These are phyloP conservation scores for Chromoteleia sp. DNA, from an alignment of 2,888 invertebrate genomes.

Conservation along the genomic window DNA sequence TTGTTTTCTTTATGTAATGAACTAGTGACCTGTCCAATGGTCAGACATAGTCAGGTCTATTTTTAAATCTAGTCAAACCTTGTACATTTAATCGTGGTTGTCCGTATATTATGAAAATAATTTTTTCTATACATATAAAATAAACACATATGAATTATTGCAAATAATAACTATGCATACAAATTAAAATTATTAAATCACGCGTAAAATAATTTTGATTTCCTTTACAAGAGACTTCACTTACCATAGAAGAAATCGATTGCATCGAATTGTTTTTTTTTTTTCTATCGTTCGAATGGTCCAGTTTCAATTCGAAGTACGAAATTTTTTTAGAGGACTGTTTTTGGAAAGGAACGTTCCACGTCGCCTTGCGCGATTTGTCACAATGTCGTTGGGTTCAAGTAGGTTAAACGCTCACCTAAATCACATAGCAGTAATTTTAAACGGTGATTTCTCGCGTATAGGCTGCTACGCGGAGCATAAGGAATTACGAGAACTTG, in stretches of 20 bases:
- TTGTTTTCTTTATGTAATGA: too few relatives aligned
- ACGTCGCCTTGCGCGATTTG: slow-evolving; percentile 44
- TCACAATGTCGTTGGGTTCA: slow-evolving; percentile 64
- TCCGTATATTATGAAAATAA: too few relatives aligned
- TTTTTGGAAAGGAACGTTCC: slow-evolving; percentile 38
- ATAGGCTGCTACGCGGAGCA: slow-evolving; percentile 55
- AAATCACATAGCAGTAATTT: slow-evolving; percentile 76
- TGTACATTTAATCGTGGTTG: too few relatives aligned
- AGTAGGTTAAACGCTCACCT: slow-evolving; percentile 74
- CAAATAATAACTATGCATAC: too few relatives aligned
- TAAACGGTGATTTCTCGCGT: slow-evolving; percentile 72
- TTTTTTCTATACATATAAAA: too few relatives aligned
- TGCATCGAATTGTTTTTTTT: neutral
- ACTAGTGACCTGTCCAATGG: too few relatives aligned
- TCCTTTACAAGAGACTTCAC: too few relatives aligned
- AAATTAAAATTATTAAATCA: too few relatives aligned
- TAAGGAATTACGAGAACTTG: slow-evolving; percentile 52
- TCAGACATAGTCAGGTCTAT: too few relatives aligned
- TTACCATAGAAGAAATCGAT: too few relatives aligned
- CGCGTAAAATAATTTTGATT: neutral
- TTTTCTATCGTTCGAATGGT: neutral
- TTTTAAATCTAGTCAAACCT: too few relatives aligned
- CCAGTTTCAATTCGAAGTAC: slow-evolving; percentile 8
- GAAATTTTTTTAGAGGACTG: slow-evolving; percentile 10
- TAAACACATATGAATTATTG: too few relatives aligned